These are phyloP conservation scores for Drosophila peninsularis DNA, from an alignment of 2,888 invertebrate species.

Conservation along the genomic window DNA sequence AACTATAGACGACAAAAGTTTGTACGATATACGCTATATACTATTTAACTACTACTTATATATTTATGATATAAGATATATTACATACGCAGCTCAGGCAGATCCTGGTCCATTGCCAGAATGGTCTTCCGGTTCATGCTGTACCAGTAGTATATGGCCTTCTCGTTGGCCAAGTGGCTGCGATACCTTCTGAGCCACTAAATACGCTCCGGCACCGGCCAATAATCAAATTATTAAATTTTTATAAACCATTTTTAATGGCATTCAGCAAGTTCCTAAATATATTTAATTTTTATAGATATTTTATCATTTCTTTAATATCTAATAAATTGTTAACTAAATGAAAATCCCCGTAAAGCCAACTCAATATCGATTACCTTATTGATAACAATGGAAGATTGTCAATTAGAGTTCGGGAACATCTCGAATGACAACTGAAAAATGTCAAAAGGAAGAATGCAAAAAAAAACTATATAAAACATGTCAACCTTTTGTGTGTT, in stretches of 20 bases:
- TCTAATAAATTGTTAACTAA: too few relatives aligned
- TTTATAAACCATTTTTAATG: too few relatives aligned
- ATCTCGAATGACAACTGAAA: conserved; percentile 27
- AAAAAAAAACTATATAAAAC: conserved; percentile 42
- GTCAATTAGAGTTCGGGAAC: conserved; percentile 18
- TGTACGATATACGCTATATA: not conserved
- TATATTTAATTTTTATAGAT: too few relatives aligned
- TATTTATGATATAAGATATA: too few relatives aligned
- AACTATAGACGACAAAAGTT: too few relatives aligned
- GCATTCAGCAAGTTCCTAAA: too few relatives aligned
- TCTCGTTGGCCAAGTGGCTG: not conserved
- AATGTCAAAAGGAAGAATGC: conserved; percentile 43
- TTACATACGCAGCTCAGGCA: conserved; percentile 8
- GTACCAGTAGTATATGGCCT: conserved; percentile 30
- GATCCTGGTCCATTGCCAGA: not conserved
- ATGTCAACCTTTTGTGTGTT: conserved; percentile 38
- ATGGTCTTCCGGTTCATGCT: conserved; percentile 26
- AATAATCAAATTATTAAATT: too few relatives aligned
- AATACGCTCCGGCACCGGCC: not conserved
- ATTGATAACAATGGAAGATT: conserved; percentile 9
- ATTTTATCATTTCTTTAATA: too few relatives aligned
- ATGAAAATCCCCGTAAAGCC: too few relatives aligned
- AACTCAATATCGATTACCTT: not conserved
- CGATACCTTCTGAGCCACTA: conserved; percentile 9
- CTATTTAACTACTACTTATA: too few relatives aligned